Evolutionary conservation across 2,113 vertebrate genomes (phyloP).

Genomic region (Atherinomorus stipes): DNA sequence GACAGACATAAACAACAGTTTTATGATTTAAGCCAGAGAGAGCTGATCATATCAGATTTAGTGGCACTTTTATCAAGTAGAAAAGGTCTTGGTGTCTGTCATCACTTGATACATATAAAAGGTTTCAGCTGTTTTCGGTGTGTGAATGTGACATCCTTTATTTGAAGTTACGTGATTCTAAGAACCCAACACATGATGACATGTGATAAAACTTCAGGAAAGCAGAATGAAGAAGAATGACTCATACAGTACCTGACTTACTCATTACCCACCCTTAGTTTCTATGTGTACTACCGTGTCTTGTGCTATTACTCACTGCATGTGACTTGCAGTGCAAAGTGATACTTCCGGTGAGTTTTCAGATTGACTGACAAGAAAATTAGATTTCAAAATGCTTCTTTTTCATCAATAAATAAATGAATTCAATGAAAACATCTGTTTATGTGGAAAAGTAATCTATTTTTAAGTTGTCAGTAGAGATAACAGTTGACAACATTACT

Average conservation of each 20-base stretch:
- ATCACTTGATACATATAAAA: not conserved
- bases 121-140: not conserved
- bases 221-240: conserved; percentile 32
- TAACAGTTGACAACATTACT: conserved; percentile 8
- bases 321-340: not conserved
- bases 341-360: not conserved
- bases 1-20: conserved; percentile 22
- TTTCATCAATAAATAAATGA: not conserved
- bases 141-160: not conserved
- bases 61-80: not conserved
- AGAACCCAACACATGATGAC: conserved; percentile 31
- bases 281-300: conserved; percentile 1
- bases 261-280: not conserved
- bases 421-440: not conserved
- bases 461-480: not conserved
- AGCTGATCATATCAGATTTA: not conserved
- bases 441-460: not conserved
- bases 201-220: conserved; percentile 15
- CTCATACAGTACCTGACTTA: conserved; percentile 7
- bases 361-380: not conserved
- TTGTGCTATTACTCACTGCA: not conserved
- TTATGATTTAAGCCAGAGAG: conserved; percentile 3
- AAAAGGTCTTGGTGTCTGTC: not conserved
- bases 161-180: conserved; percentile 36
- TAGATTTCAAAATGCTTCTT: not conserved